Conservation (phyloP, 1,140 invertebrate genomes). For the Dryas iulia region DNA sequence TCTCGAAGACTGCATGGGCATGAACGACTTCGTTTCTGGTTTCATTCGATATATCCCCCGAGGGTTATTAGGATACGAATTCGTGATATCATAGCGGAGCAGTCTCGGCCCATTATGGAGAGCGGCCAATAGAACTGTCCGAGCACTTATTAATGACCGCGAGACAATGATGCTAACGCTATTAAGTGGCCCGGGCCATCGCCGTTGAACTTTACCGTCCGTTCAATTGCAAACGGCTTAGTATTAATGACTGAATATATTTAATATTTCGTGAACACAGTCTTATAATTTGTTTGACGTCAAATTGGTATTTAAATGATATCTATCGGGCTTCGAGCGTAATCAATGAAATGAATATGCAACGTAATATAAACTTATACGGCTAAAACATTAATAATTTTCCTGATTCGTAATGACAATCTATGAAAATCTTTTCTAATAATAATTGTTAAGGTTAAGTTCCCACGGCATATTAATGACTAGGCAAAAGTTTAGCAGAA, state of each 20-base stretch:
- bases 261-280: slow-evolving; percentile 15
- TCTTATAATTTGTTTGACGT: slow-evolving; percentile 18
- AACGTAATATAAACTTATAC: neutral
- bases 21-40: slow-evolving; percentile 16
- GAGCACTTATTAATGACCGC: slow-evolving; percentile 65
- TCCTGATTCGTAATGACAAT: neutral
- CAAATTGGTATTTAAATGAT: neutral
- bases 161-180: slow-evolving; percentile 70
- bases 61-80: slow-evolving; percentile 54
- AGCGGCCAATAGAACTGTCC: slow-evolving; percentile 64
- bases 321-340: neutral
- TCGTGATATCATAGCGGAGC: slow-evolving; percentile 58
- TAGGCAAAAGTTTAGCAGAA: slow-evolving; percentile 64
- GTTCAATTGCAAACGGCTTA: slow-evolving; percentile 36
- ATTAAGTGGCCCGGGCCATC: slow-evolving; percentile 58
- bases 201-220: slow-evolving; percentile 44
- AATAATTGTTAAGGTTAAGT: slow-evolving; percentile 35
- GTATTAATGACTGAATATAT: slow-evolving; percentile 32
- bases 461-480: slow-evolving; percentile 73
- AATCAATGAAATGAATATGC: neutral
- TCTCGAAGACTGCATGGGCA: slow-evolving; percentile 7
- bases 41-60: slow-evolving; percentile 30
- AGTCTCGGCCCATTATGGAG: slow-evolving; percentile 54
- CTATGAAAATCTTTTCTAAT: slow-evolving; percentile 4
- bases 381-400: neutral